Base-by-base conservation (phyloP, 2,888 invertebrate species). In the Platerodrilus igneus region DNA sequence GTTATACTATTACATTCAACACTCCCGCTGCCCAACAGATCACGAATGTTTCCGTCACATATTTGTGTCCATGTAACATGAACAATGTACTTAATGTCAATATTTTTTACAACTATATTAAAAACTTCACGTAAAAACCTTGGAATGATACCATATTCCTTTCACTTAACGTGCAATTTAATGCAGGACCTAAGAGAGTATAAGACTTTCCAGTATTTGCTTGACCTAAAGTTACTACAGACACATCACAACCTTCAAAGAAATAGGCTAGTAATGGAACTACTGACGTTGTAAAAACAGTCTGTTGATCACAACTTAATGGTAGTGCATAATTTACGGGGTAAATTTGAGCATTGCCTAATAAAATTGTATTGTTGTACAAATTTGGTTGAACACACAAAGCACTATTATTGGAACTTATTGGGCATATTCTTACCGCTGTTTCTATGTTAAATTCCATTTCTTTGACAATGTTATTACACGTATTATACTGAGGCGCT, bases 401-500 rank as follows among this genome's bases (percentile, higher is more conserved):
- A 40, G 74, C 66, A 17, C 76, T 75, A 47, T 74, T 74, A 23
- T 68, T 71, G 46, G 73, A 66, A 50, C 72, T 72, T n/a, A 75
- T 70, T 22, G 81, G 79, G 57, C 74, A 78, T 39, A 83, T 68
- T 47, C 83, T 72, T 37, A 83, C 78, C 13, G 82, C 83, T 45
- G 83, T 81, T 74, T 83, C 83, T 45, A 84, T 77, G 45, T 80
- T 80, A 50, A 80, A 77, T 71, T 83, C 83, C 83, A 83, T 83
- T 27, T 17, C 23, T 7, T 14, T 22, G n/a, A n/a, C n/a, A n/a
- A n/a, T n/a, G n/a, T n/a, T n/a, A n/a, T n/a, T n/a, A n/a, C n/a
- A n/a, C n/a, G n/a, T n/a, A n/a, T n/a, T n/a, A n/a, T n/a, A n/a
- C n/a, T n/a, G n/a, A n/a, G n/a, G n/a, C n/a, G n/a, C n/a, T n/a